A percentile compares a stretch with the other conserved stretches of the same genome.
phyloP scores from a whole-genome alignment of 1,140 invertebrate genomes.

The Drosophila grimshawi region DNA sequence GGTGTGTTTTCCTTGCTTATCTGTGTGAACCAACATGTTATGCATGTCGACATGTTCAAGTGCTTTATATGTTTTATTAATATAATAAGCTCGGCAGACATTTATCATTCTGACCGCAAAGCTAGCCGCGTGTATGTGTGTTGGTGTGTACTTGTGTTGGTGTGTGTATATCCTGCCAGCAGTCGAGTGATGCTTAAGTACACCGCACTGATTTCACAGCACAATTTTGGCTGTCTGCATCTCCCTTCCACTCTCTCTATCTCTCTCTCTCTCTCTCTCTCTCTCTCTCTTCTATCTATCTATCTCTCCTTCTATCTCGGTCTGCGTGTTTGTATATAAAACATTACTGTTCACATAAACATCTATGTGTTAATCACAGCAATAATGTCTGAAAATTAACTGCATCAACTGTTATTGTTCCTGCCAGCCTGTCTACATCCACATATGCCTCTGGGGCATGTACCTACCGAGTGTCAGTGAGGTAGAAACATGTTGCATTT shows the following conservation, averaged over 20 bases:
- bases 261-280: too few species aligned
- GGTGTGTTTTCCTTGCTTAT: constrained; percentile 16
- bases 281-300: too few species aligned
- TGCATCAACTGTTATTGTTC: constrained; percentile 53
- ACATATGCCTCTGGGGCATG: constrained; percentile 46
- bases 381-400: constrained; percentile 82
- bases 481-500: not conserved
- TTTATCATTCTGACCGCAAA: constrained; percentile 71
- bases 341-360: constrained; percentile 73
- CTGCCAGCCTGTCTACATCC: constrained; percentile 4
- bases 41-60: constrained; percentile 79
- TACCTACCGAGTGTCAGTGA: not conserved
- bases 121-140: not conserved
- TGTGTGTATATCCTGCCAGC: constrained; percentile 24
- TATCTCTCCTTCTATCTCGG: not conserved
- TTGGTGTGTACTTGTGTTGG: constrained; percentile 10
- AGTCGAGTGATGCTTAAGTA: constrained; percentile 49
- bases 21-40: constrained; percentile 65
- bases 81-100: constrained; percentile 79
- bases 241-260: not conserved
- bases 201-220: constrained; percentile 60
- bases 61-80: constrained; percentile 82
- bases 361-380: constrained; percentile 81
- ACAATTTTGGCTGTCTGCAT: constrained; percentile 10
- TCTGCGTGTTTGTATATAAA: constrained; percentile 68